Conservation (phyloP, 2,797 vertebrate species). For the Eutrigla gurnardus region DNA sequence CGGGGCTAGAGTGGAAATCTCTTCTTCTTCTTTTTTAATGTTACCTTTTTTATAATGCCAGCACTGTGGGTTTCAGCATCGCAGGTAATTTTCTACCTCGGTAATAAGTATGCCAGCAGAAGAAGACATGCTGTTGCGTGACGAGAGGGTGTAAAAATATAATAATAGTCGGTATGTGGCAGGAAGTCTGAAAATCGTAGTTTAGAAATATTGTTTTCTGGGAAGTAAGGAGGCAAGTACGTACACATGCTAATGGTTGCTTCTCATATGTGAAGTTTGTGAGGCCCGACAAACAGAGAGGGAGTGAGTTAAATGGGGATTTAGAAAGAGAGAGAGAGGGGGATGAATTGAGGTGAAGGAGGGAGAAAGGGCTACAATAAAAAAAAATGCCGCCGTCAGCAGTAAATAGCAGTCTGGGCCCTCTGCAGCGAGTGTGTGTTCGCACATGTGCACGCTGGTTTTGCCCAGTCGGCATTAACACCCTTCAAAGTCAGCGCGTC, state of each 20-base stretch:
- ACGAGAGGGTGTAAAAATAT: slow-evolving; percentile 1
- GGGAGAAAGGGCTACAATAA: slow-evolving; percentile 41
- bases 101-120: background rate
- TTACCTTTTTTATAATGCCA: background rate
- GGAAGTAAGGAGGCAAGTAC: background rate
- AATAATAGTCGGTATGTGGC: background rate
- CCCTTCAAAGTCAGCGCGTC: slow-evolving; percentile 80
- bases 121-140: background rate
- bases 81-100: slow-evolving; percentile 2
- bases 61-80: background rate
- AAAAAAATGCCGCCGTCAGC: slow-evolving; percentile 70
- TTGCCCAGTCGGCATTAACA: slow-evolving; percentile 80
- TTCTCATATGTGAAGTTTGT: background rate
- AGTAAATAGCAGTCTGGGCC: slow-evolving; percentile 70
- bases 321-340: slow-evolving; percentile 13
- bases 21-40: background rate
- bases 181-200: slow-evolving; percentile 3
- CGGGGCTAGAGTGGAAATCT: slow-evolving; percentile 8
- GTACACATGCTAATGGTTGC: background rate
- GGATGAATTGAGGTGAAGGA: slow-evolving; percentile 44
- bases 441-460: slow-evolving; percentile 66
- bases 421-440: slow-evolving; percentile 73
- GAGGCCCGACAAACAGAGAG: slow-evolving; percentile 1
- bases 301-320: slow-evolving; percentile 38
- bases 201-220: slow-evolving; percentile 3